Percentiles rank a stretch among this genome's conserved stretches.
phyloP scores from a whole-genome alignment of 2,888 invertebrate genomes.

The Slavum lentiscoides region DNA sequence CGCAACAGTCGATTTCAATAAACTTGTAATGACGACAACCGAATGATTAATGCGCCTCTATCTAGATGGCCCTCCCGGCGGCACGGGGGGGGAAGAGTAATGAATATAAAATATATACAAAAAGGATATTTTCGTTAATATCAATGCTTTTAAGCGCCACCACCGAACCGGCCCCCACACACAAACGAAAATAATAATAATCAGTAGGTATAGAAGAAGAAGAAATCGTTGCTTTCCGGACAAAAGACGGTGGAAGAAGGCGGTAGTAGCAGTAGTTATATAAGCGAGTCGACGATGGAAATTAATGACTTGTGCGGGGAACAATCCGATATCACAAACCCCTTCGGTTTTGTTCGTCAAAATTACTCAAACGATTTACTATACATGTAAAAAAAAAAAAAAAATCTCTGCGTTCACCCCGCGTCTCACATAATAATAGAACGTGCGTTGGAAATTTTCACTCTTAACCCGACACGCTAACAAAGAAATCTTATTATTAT shows the following conservation, averaged over 20 bases:
- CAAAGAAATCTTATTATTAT: no score
- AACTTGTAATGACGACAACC: conserved; percentile 53
- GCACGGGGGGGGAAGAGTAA: not conserved
- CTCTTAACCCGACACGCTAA: not conserved
- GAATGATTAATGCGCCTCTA: conserved; percentile 50
- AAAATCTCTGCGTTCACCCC: no score
- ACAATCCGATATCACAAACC: conserved; percentile 15
- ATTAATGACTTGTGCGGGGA: conserved; percentile 30
- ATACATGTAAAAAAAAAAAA: no score
- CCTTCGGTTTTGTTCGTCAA: conserved; percentile 3
- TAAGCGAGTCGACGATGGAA: conserved; percentile 1
- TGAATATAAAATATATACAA: conserved; percentile 44
- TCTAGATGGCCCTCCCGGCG: conserved; percentile 21
- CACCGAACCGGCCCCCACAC: conserved; percentile 40
- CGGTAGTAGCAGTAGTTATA: not conserved
- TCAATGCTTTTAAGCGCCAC: conserved; percentile 52
- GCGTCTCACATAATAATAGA: not conserved
- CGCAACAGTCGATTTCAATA: conserved; percentile 50
- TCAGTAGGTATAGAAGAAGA: not conserved
- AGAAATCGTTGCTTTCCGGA: conserved; percentile 16
- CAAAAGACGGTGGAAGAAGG: conserved; percentile 7
- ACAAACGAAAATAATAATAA: conserved; percentile 20
- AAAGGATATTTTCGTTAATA: conserved; percentile 49
- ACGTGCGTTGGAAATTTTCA: not conserved
- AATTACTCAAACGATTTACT: conserved; percentile 12